Percentiles rank a stretch among this genome's conserved stretches.
phyloP scores from a whole-genome alignment of 1,140 invertebrate species.

The Trichogramma pretiosum region DNA sequence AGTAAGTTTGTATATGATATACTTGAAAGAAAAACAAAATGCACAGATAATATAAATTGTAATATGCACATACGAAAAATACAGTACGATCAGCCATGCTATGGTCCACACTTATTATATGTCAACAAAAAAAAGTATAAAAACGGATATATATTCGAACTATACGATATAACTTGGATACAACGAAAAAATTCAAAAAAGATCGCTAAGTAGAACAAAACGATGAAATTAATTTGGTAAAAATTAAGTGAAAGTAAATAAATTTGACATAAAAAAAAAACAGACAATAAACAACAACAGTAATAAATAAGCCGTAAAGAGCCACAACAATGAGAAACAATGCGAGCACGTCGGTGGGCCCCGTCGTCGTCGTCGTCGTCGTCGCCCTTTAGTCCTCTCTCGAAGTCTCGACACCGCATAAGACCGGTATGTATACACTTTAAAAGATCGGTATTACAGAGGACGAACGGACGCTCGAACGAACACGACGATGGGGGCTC shows the following conservation, averaged over 20 bases:
- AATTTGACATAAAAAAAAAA: slow-evolving; percentile 34
- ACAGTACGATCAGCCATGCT: slow-evolving; percentile 39
- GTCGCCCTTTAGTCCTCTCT: no score
- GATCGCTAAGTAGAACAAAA: not conserved
- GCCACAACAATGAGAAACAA: slow-evolving; percentile 50
- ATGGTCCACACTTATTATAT: slow-evolving; percentile 43
- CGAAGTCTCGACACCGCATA: no score
- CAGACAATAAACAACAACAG: slow-evolving; percentile 34
- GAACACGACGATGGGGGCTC: no score
- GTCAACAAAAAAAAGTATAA: slow-evolving; percentile 22
- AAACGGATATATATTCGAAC: slow-evolving; percentile 5
- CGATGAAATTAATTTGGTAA: not conserved
- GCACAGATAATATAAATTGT: not conserved
- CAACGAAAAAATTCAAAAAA: slow-evolving; percentile 16
- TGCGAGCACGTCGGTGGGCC: slow-evolving; percentile 41
- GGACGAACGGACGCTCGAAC: no score
- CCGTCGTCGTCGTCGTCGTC: no score
- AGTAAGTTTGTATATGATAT: not conserved
- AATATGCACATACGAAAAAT: slow-evolving; percentile 1
- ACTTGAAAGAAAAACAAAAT: slow-evolving; percentile 4
- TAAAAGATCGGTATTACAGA: no score
- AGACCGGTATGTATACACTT: no score
- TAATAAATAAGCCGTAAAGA: slow-evolving; percentile 48
- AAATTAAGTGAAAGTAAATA: slow-evolving; percentile 9
- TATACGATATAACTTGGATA: slow-evolving; percentile 2